Evolutionary conservation across 37 sponge, comb jelly and placozoan genomes (phyloP), one percentile per base, ranked within the genome.

Genomic region (Spongilla lacustris): DNA sequence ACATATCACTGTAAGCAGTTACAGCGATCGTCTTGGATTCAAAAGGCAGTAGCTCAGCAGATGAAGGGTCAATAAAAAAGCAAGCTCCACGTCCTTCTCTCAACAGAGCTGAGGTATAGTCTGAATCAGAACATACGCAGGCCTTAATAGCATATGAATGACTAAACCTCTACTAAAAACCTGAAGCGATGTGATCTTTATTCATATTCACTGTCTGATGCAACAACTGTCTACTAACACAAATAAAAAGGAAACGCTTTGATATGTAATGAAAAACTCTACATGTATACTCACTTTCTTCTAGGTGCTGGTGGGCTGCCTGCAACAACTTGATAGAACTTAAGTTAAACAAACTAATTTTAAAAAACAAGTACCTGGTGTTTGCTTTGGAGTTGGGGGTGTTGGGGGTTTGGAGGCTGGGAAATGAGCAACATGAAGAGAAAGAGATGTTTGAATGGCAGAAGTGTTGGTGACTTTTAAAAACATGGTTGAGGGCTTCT

Each of bases 1-100:
- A 96, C 94, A 96, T 93, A 69, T 96, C 84, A 69, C 88, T 76
- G 81, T 87, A 75, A 17, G 94, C 96, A 26, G 85, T 93, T 26
- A 96, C 41, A 12, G 78, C 83, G 36, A 96, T 35, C n/a, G 71
- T 85, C 22, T 74, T 25, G 58, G 89, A 76, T 36, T 83, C 46
- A 68, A 91, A 91, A 33, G 96, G 87, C 10, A 96, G 77, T 48
- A 35, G 38, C 22, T 38, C 25, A 2, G 80, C 30, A 46, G 76
- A 69, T 11, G 90, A 26, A 33, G 95, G 90, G 1, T 81, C 81
- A 32, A 93, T 90, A 12, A 86, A 76, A 37, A 96, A 93, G 67
- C 94, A 91, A 35, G 84, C 83, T 1, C 96, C 96, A 58, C 69
- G 86, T 26, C 94, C 94, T 26, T 88, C 86, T 68, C 78, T 33